Percentiles rank a stretch among this genome's conserved stretches.
Conservation (phyloP, 2,113 vertebrate species). For the Semicossyphus pulcher region DNA sequence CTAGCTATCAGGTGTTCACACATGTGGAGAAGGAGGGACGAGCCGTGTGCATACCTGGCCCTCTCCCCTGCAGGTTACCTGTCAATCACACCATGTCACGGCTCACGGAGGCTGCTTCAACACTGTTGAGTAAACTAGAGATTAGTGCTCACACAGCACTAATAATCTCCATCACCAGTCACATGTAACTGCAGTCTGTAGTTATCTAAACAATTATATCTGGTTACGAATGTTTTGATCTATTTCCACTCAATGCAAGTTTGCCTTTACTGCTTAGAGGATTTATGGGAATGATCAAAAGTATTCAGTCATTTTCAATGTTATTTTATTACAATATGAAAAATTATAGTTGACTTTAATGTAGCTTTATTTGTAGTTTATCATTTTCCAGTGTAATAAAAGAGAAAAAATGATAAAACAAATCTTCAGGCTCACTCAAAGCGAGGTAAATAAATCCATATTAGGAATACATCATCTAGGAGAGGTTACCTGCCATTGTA, state of each 20-base stretch:
- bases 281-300: not conserved
- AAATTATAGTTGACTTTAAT: not conserved
- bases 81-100: conserved; percentile 68
- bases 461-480: not conserved
- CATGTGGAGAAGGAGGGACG: conserved; percentile 37
- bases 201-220: not conserved
- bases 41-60: conserved; percentile 65
- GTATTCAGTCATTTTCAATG: too few relatives aligned
- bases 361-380: not conserved
- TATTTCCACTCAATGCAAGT: not conserved
- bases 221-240: too few relatives aligned
- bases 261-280: not conserved
- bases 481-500: not conserved
- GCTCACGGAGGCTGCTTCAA: conserved; percentile 44
- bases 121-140: conserved; percentile 27
- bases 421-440: too few relatives aligned
- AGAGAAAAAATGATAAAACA: too few relatives aligned
- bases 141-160: conserved; percentile 45
- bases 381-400: not conserved
- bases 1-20: conserved; percentile 61
- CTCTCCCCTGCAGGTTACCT: conserved; percentile 67
- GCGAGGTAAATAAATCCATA: too few relatives aligned
- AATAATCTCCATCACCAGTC: conserved; percentile 9
- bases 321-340: not conserved
- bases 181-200: conserved; percentile 5